These are phyloP conservation scores for Cremastinae sp. DNA, from an alignment of 2,888 invertebrate genomes.

Conservation along the genomic window DNA sequence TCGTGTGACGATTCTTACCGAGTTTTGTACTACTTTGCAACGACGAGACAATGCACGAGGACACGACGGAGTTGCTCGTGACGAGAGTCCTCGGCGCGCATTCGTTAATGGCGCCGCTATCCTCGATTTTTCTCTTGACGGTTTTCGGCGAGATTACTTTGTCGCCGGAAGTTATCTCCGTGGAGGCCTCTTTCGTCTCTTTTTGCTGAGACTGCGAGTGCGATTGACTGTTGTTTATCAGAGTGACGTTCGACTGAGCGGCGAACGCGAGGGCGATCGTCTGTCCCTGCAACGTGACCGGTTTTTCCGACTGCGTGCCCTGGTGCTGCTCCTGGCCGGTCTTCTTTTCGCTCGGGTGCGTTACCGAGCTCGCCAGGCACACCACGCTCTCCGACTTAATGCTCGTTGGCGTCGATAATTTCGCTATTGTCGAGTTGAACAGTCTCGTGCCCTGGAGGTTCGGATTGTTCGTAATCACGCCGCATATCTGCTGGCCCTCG, in stretches of 20 bases:
- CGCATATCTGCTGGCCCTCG: constrained; percentile 75
- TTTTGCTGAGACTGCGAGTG: constrained; percentile 64
- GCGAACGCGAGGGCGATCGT: constrained; percentile 76
- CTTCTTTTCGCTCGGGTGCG: constrained; percentile 69
- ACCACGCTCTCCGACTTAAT: constrained; percentile 74
- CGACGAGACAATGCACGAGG: constrained; percentile 66
- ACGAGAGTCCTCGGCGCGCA: constrained; percentile 66
- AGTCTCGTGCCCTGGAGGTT: constrained; percentile 75
- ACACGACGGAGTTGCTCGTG: constrained; percentile 65
- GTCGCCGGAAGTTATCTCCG: constrained; percentile 68
- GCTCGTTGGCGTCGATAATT: constrained; percentile 66
- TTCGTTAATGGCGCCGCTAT: constrained; percentile 63
- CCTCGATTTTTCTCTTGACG: constrained; percentile 77
- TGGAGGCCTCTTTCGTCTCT: constrained; percentile 69
- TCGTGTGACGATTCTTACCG: constrained; percentile 68
- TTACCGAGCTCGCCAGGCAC: constrained; percentile 66
- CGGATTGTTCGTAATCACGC: constrained; percentile 78
- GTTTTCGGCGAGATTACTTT: constrained; percentile 75
- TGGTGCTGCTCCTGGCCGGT: constrained; percentile 62
- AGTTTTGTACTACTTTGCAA: constrained; percentile 73
- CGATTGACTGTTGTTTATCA: constrained; percentile 66
- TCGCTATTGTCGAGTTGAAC: constrained; percentile 76
- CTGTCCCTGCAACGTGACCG: constrained; percentile 70
- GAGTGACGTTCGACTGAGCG: constrained; percentile 67
- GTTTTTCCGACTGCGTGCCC: constrained; percentile 65